phyloP scores from a whole-genome alignment of 2,797 vertebrate genomes.

The Coendou prehensilis region DNA sequence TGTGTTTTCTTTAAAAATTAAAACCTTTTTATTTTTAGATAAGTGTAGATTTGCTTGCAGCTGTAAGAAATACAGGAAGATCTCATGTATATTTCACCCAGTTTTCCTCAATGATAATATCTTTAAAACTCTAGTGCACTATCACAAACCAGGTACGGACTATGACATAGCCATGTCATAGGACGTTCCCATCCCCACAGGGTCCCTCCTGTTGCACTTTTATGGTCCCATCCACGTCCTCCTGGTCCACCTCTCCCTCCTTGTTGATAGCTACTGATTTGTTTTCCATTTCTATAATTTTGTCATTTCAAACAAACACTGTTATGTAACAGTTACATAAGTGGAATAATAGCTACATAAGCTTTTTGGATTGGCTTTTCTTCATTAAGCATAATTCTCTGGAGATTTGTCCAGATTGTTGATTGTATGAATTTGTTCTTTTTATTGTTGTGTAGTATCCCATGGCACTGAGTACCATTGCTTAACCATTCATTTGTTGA shows the following conservation, averaged over 20 bases:
- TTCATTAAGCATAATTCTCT: background rate
- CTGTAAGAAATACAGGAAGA: background rate
- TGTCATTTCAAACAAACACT: too few relatives aligned
- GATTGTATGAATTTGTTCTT: background rate
- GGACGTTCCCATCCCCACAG: background rate
- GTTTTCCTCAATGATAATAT: background rate
- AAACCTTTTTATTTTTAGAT: conserved; percentile 22
- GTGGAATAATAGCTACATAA: background rate
- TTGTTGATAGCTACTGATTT: background rate
- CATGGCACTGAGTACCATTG: background rate
- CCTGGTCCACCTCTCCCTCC: background rate
- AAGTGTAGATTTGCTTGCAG: background rate
- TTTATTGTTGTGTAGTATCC: background rate
- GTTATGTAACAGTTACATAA: too few relatives aligned
- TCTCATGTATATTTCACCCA: background rate
- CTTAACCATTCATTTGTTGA: conserved; percentile 14
- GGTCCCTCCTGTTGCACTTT: background rate
- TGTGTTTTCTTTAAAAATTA: conserved; percentile 6
- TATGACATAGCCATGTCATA: background rate
- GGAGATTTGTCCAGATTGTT: background rate
- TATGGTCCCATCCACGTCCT: background rate
- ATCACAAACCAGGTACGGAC: background rate
- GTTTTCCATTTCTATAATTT: background rate
- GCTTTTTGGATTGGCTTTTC: background rate
- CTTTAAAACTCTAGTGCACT: background rate